phyloP scores from a whole-genome alignment of 2,113 vertebrate species.

The Calyptomena viridis region DNA sequence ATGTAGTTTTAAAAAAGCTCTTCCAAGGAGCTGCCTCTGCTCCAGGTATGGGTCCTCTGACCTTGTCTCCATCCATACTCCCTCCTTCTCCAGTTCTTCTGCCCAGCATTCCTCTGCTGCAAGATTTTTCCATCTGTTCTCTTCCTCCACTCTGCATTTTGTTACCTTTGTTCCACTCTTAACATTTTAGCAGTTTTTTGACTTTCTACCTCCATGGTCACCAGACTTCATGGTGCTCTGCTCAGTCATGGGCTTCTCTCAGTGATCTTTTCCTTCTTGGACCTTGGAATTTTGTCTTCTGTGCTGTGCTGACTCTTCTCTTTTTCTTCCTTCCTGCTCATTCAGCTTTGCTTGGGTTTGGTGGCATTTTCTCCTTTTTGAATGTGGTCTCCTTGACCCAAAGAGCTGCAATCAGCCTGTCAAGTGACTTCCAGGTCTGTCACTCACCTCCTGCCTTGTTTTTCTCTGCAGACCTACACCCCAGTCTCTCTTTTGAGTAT shows the following conservation, averaged over 20 bases:
- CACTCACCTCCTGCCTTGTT: background rate
- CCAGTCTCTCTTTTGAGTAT: background rate
- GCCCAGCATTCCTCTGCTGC: background rate
- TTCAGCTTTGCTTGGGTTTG: background rate
- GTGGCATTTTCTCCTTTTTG: background rate
- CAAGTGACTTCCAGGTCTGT: background rate
- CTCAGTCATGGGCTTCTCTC: background rate
- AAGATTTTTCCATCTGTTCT: background rate
- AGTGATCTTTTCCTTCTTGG: background rate
- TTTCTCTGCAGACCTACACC: background rate
- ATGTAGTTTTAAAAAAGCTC: background rate
- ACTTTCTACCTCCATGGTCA: background rate
- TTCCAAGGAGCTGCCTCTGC: background rate
- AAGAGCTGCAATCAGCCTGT: background rate
- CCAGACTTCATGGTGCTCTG: accelerated
- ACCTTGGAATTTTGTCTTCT: background rate
- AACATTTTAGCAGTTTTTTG: background rate
- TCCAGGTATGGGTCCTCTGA: accelerated
- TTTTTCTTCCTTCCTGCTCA: background rate
- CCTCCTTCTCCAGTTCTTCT: background rate
- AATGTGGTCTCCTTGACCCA: background rate
- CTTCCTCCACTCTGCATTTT: background rate
- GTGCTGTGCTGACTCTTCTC: background rate
- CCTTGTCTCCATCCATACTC: background rate
- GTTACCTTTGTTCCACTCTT: background rate